phyloP scores from a whole-genome alignment of 2,113 vertebrate species.

The Gorilla gorilla region DNA sequence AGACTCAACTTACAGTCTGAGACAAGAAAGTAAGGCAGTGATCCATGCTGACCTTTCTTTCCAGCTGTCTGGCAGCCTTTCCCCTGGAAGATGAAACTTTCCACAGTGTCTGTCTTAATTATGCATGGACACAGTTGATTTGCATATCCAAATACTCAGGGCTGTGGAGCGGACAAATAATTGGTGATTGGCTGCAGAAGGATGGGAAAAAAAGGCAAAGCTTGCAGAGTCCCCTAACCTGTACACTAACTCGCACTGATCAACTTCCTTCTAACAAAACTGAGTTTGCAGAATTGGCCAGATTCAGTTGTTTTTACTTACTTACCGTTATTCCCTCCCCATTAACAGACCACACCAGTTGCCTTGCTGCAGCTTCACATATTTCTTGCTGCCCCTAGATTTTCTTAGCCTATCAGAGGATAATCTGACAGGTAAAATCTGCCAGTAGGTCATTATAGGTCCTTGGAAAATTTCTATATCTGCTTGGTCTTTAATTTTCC shows the following conservation, averaged over 20 bases:
- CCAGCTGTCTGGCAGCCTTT: constrained; percentile 29
- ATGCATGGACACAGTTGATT: constrained; percentile 62
- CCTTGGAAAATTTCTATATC: background rate
- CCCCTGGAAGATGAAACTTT: constrained; percentile 69
- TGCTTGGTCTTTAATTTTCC: background rate
- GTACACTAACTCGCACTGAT: background rate
- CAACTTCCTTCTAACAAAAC: background rate
- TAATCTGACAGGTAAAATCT: background rate
- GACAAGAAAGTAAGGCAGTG: background rate
- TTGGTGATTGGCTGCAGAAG: constrained; percentile 29
- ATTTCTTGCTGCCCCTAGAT: background rate
- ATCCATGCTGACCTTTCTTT: constrained; percentile 54
- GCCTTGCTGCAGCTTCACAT: background rate
- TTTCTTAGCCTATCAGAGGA: background rate
- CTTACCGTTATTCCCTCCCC: background rate
- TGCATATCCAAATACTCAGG: constrained; percentile 66
- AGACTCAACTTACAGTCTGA: background rate
- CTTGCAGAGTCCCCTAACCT: background rate
- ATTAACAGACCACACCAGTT: background rate
- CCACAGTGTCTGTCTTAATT: constrained; percentile 69
- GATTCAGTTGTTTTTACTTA: background rate
- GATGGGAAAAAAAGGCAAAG: background rate
- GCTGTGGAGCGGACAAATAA: background rate
- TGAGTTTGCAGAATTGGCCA: background rate
- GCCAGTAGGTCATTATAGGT: background rate